Evolutionary conservation across 2,888 invertebrate genomes (phyloP).

Genomic region (Cecidostiba fungosa): DNA sequence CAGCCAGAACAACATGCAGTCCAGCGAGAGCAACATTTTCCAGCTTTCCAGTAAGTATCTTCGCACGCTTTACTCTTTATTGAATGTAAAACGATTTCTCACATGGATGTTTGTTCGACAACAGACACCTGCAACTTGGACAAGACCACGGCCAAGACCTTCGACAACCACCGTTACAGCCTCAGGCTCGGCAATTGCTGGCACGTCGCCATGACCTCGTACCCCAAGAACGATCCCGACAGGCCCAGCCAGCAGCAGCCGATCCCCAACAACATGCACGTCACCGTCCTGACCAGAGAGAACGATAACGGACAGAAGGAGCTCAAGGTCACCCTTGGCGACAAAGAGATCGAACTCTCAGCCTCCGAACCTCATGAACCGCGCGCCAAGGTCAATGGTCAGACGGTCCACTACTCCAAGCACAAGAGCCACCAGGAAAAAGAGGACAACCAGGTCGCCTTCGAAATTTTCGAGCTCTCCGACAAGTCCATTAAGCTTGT

Average conservation of each 20-base stretch:
- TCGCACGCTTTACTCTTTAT: neutral
- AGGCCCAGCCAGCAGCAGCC: constrained; percentile 73
- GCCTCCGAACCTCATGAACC: constrained; percentile 74
- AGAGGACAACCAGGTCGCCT: constrained; percentile 71
- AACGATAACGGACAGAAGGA: constrained; percentile 79
- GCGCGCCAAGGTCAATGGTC: constrained; percentile 73
- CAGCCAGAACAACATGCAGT: neutral
- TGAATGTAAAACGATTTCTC: neutral
- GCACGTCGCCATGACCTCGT: constrained; percentile 84
- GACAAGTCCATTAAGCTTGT: constrained; percentile 83
- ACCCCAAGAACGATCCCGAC: constrained; percentile 71
- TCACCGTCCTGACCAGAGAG: constrained; percentile 80
- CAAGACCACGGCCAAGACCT: constrained; percentile 83
- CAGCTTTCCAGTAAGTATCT: constrained; percentile 40
- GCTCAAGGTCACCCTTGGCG: constrained; percentile 79
- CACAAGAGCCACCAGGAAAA: constrained; percentile 73
- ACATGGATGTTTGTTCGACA: constrained; percentile 64
- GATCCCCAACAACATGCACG: constrained; percentile 77
- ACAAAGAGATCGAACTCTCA: constrained; percentile 78
- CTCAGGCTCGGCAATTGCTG: constrained; percentile 82
- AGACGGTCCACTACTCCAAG: constrained; percentile 69
- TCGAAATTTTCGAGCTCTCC: constrained; percentile 80
- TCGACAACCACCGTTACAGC: constrained; percentile 85
- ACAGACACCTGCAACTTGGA: constrained; percentile 85
- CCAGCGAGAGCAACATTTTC: neutral